Evolutionary conservation across 1,140 invertebrate genomes (phyloP), one percentile per base, ranked within the genome.

Genomic region (Bacillus rossius): DNA sequence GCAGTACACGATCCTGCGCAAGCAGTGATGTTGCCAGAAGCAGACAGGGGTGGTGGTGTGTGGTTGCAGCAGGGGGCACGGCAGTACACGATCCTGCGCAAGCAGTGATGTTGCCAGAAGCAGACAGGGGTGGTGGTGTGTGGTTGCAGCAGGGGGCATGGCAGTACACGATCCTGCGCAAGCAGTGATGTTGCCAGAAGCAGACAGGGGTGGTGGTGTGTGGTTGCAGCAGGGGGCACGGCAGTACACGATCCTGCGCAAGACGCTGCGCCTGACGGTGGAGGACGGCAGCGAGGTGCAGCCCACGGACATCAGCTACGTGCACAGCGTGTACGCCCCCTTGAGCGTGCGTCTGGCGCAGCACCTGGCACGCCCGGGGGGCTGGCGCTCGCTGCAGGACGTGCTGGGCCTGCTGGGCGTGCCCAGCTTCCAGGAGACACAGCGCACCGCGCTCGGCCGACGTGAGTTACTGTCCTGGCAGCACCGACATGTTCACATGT

Each of bases 291-390:
- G 86, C 55, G 91, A 96, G 77, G 79, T 88, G 26, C 79, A 85
- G 61, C 91, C 89, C 0, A 89, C 85, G 62, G 94, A 98, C 68
- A 94, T 96, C 49, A 89, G 92, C 60, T 98, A 96, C 72, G 89
- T 98, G 25, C 91, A 93, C 73, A 94, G 87, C 63, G 92, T 90
- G 70, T 99, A 97, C 75, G 94, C 95, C 0, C 96, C 96, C 0
- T 67, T 98, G n/a, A 94, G 89, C 65, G 86, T 94, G 1, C 81
- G 94, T 52, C 78, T 98, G 22, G 86, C 87, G 2, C 93, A 98
- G 72, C 85, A 89, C 66, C 77, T 94, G n/a, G 80, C 89, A 0
- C 86, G 86, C 65, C 88, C 88, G 54, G 86, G 84, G n/a, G 55
- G 55, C 16, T 94, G 91, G 91, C 79, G 86, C 62, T 81, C 83